Percentiles rank a stretch among this genome's conserved stretches.
phyloP scores from a whole-genome alignment of 2,797 vertebrate species.

The Rhincodon typus region DNA sequence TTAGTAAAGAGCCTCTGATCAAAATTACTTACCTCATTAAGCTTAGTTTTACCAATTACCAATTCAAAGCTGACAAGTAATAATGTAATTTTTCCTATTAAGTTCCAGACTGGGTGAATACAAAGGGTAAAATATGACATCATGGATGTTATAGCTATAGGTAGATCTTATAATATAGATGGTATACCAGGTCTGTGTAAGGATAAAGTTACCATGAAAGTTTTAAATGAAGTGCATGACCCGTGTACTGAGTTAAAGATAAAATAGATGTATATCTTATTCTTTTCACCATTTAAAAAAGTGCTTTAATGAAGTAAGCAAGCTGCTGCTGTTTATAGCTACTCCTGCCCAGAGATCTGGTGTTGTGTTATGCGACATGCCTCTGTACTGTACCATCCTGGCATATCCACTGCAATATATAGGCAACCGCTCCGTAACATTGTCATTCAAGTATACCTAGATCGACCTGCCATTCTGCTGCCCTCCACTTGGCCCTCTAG shows the following conservation, averaged over 20 bases:
- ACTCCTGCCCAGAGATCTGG: too few species aligned
- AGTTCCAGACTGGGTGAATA: not conserved
- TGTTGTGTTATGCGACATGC: too few species aligned
- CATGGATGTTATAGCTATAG: not conserved
- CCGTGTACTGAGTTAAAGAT: not conserved
- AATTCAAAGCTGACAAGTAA: not conserved
- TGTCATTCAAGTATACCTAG: too few species aligned
- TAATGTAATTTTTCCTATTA: not conserved
- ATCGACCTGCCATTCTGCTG: too few species aligned
- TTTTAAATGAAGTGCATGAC: not conserved
- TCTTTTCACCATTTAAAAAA: not conserved
- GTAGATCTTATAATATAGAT: not conserved
- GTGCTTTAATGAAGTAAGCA: not conserved
- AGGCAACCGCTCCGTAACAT: too few species aligned
- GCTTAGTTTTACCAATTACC: not conserved
- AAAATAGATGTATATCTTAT: not conserved
- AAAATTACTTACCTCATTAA: not conserved
- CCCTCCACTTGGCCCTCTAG: too few species aligned
- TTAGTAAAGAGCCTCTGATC: not conserved
- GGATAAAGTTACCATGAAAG: not conserved
- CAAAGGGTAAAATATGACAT: not conserved
- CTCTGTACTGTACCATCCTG: too few species aligned
- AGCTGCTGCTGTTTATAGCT: too few species aligned
- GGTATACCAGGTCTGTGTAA: not conserved
- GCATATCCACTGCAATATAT: too few species aligned